Conservation (phyloP, 2,797 vertebrate genomes). For the Spheniscus humboldti region DNA sequence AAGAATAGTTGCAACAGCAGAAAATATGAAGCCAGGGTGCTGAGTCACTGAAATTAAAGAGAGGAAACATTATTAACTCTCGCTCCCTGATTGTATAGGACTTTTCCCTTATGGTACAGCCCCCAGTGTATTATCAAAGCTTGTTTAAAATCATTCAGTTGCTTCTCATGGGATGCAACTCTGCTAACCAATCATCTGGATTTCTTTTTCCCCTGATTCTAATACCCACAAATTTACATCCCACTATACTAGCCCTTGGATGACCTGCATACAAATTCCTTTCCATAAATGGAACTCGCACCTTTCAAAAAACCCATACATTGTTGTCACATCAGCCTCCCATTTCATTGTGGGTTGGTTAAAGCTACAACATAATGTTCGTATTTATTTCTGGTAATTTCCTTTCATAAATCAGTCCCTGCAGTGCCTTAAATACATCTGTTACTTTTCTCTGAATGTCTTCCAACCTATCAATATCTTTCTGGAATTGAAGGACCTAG, state of each 20-base stretch:
- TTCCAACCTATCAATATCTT: slow-evolving; percentile 7
- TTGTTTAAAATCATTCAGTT: background rate
- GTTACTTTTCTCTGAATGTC: background rate
- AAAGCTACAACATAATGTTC: background rate
- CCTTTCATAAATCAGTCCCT: background rate
- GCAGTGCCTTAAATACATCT: slow-evolving; percentile 1
- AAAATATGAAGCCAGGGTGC: background rate
- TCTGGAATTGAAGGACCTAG: background rate
- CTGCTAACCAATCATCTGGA: background rate
- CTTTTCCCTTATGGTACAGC: background rate
- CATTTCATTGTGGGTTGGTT: background rate
- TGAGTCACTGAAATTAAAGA: background rate
- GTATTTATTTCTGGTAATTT: slow-evolving; percentile 34
- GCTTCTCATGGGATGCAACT: background rate
- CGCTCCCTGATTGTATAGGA: background rate
- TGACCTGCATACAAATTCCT: slow-evolving; percentile 15
- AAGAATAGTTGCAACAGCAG: background rate
- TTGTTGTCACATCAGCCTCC: background rate
- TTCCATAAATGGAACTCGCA: background rate
- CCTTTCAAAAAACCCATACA: background rate
- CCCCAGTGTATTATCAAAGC: background rate
- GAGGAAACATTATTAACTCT: background rate
- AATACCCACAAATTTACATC: background rate
- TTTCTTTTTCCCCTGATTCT: background rate
- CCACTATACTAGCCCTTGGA: background rate